Conservation (phyloP, 2,888 invertebrate genomes). For the Oscheius sp. region DNA sequence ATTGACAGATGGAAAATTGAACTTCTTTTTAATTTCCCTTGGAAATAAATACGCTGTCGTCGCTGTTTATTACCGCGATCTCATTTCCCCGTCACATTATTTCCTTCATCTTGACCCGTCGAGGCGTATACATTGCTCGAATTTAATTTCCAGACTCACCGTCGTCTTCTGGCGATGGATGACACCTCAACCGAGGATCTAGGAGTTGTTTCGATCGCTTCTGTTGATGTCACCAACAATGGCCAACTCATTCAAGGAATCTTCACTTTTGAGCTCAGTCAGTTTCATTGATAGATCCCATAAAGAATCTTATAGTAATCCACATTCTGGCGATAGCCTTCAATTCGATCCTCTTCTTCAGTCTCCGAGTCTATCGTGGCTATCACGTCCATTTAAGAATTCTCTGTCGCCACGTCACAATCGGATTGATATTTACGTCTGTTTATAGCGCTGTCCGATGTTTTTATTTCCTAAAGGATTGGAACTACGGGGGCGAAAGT, state of each 20-base stretch:
- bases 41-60: too few relatives aligned
- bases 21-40: too few relatives aligned
- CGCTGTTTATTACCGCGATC: too few relatives aligned
- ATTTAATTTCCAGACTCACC: too few relatives aligned
- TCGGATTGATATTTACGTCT: slow-evolving; percentile 2
- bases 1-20: too few relatives aligned
- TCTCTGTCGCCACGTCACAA: slow-evolving; percentile 2
- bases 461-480: slow-evolving; percentile 6
- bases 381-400: slow-evolving; percentile 22
- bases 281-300: neutral
- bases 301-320: slow-evolving; percentile 2
- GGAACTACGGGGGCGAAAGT: neutral
- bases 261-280: slow-evolving; percentile 2
- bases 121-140: too few relatives aligned
- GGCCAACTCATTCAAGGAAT: neutral
- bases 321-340: slow-evolving; percentile 7
- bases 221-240: neutral
- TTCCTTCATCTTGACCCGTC: too few relatives aligned
- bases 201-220: neutral
- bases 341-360: neutral
- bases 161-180: too few relatives aligned
- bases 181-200: neutral
- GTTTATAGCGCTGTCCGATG: neutral
- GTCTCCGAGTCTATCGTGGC: neutral
- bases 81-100: too few relatives aligned